A percentile compares a stretch with the other conserved stretches of the same genome.
Evolutionary conservation across 1,140 invertebrate genomes (phyloP).

Genomic region (Drosophila busckii): DNA sequence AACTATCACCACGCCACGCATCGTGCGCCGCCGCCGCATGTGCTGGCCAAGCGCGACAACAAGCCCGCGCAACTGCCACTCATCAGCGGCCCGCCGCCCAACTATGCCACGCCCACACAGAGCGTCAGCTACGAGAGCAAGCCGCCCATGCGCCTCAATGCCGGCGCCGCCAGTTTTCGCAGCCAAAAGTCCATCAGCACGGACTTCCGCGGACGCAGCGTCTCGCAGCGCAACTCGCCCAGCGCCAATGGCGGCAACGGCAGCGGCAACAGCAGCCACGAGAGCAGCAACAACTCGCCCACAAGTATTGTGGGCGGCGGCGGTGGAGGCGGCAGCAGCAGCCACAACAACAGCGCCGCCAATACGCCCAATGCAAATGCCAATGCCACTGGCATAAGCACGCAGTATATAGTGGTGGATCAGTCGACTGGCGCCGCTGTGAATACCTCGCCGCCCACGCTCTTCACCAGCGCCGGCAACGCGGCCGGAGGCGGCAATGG

Average conservation of each 20-base stretch:
- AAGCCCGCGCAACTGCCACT: conserved; percentile 61
- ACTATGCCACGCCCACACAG: conserved; percentile 40
- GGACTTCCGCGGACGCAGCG: conserved; percentile 70
- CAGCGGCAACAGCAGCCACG: conserved; percentile 61
- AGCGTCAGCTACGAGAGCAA: conserved; percentile 45
- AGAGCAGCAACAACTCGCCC: conserved; percentile 78
- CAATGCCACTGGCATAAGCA: conserved; percentile 27
- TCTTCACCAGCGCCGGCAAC: conserved; percentile 30
- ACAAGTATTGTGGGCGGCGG: conserved; percentile 68
- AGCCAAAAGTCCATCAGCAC: conserved; percentile 65
- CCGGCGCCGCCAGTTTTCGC: conserved; percentile 62
- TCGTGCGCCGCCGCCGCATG: conserved; percentile 53
- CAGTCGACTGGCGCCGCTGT: conserved; percentile 48
- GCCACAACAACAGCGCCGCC: conserved; percentile 55
- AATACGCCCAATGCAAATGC: conserved; percentile 55
- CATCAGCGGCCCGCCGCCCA: conserved; percentile 66
- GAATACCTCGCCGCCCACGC: conserved; percentile 49
- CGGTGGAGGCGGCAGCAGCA: conserved; percentile 13
- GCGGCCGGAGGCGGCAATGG: conserved; percentile 10
- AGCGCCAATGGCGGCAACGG: conserved; percentile 61
- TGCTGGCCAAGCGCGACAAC: conserved; percentile 55
- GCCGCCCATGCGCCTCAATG: conserved; percentile 67
- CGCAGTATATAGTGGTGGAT: conserved; percentile 56
- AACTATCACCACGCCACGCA: conserved; percentile 44
- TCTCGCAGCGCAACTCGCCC: conserved; percentile 73